Conservation (phyloP, 2,113 vertebrate species). For the Phoxinus phoxinus region DNA sequence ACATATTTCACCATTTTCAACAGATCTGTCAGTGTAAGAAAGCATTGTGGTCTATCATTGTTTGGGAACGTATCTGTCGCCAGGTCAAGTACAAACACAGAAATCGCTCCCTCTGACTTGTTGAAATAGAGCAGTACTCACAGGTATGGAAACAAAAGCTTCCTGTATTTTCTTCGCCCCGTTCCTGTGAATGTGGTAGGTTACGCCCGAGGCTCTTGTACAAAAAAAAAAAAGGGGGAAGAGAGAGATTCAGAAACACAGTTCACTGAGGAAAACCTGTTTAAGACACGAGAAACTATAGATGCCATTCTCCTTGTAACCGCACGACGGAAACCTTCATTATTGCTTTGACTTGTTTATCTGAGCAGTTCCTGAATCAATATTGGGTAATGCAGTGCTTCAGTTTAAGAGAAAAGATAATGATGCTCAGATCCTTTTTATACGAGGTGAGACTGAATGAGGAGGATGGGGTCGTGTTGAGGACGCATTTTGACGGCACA, state of each 20-base stretch:
- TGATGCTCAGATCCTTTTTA: conserved; percentile 61
- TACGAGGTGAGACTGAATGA: conserved; percentile 69
- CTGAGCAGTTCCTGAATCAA: conserved; percentile 52
- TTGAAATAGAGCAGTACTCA: conserved; percentile 62
- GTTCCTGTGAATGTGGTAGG: conserved; percentile 54
- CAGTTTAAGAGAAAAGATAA: conserved; percentile 51
- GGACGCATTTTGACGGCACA: conserved; percentile 61
- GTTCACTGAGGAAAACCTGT: conserved; percentile 58
- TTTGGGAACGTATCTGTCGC: conserved; percentile 73
- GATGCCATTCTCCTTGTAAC: conserved; percentile 49
- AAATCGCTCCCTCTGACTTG: conserved; percentile 67
- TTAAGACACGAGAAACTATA: conserved; percentile 58
- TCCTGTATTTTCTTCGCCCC: conserved; percentile 62
- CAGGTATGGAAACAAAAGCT: conserved; percentile 61
- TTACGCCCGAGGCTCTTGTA: conserved; percentile 60
- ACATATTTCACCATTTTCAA: conserved; percentile 66
- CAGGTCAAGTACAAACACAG: conserved; percentile 70
- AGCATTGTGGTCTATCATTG: conserved; percentile 67
- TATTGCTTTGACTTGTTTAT: conserved; percentile 46
- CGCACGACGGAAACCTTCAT: conserved; percentile 53
- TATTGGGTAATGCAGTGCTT: conserved; percentile 33
- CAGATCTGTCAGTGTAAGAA: conserved; percentile 68
- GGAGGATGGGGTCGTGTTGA: conserved; percentile 63
- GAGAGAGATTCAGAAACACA: conserved; percentile 55
- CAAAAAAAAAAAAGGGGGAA: conserved; percentile 52